These are phyloP conservation scores for Prunella strophiata DNA, from an alignment of 2,797 vertebrate species.

Conservation along the genomic window DNA sequence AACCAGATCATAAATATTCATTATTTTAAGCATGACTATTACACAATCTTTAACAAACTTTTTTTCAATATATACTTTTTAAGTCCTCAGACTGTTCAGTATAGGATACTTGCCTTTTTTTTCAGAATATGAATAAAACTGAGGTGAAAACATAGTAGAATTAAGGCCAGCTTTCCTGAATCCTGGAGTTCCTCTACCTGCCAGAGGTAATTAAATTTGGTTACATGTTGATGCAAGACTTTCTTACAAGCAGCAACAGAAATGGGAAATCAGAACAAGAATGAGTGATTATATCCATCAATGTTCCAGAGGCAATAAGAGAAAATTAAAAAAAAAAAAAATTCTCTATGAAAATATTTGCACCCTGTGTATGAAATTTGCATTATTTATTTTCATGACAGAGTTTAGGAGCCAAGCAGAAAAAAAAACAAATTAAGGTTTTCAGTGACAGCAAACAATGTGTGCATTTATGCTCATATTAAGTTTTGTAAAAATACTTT, in stretches of 20 bases:
- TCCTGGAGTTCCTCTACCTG: not conserved
- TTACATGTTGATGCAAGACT: not conserved
- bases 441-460: not conserved
- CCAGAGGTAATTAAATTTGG: not conserved
- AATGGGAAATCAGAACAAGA: not conserved
- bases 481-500: not conserved
- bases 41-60: fast-evolving
- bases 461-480: not conserved
- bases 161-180: not conserved
- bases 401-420: not conserved
- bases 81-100: not conserved
- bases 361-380: not conserved
- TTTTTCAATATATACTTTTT: fast-evolving
- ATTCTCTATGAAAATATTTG: not conserved
- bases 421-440: not conserved
- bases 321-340: not conserved
- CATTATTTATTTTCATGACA: not conserved
- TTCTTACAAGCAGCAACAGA: not conserved
- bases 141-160: not conserved
- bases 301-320: not conserved
- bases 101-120: not conserved
- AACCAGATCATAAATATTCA: not conserved
- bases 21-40: not conserved
- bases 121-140: not conserved
- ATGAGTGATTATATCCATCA: not conserved